These are phyloP conservation scores for Thaumatotibia leucotreta DNA, from an alignment of 1,140 invertebrate species.

Conservation along the genomic window DNA sequence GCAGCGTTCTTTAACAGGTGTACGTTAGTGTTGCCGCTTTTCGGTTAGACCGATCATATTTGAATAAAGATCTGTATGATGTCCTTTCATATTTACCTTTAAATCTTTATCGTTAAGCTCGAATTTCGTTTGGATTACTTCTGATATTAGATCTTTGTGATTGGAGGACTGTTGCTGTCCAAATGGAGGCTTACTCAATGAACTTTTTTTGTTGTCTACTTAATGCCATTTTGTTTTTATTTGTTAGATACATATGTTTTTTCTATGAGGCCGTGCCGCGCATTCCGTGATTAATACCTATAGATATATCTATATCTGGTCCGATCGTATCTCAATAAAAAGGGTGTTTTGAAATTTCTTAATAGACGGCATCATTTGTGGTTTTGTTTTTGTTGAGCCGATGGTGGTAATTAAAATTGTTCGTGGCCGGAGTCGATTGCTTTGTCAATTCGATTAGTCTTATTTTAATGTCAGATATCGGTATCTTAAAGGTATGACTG, in stretches of 20 bases:
- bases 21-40: conserved; percentile 19
- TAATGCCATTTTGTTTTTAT: conserved; percentile 69
- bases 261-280: conserved; percentile 43
- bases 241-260: conserved; percentile 56
- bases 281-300: conserved; percentile 60
- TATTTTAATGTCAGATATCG: conserved; percentile 4
- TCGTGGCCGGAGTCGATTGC: conserved; percentile 9
- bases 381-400: conserved; percentile 27
- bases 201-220: conserved; percentile 58
- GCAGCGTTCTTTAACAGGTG: conserved; percentile 43
- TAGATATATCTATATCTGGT: conserved; percentile 30
- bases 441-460: conserved; percentile 6
- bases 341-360: conserved; percentile 62
- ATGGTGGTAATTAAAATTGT: conserved; percentile 32
- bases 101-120: conserved; percentile 8
- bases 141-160: conserved; percentile 16
- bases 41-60: not conserved
- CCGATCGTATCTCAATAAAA: conserved; percentile 58
- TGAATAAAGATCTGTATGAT: not conserved
- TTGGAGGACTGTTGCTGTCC: conserved; percentile 15
- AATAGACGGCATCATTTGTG: conserved; percentile 49
- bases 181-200: conserved; percentile 42
- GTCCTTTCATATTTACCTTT: conserved; percentile 3
- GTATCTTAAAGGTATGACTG: not conserved
- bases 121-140: conserved; percentile 9